Evolutionary conservation across 1,140 invertebrate genomes (phyloP), one percentile per base, ranked within the genome.

Genomic region (Cherax quadricarinatus): DNA sequence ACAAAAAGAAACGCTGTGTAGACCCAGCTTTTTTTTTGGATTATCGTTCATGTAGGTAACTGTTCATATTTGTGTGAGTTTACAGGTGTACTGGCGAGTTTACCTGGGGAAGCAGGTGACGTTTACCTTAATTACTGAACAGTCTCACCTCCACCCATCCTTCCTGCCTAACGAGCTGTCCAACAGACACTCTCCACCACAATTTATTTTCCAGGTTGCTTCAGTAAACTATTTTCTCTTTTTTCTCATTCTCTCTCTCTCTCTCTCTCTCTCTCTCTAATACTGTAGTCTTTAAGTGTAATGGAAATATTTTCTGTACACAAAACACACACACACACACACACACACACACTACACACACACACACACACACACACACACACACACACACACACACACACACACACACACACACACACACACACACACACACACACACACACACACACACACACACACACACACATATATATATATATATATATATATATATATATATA

Each of bases 401-500:
- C 21, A 78, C 66, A 51, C 66, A 87, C 14, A 41, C 30, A 41
- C 30, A 41, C 30, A 41, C 0, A 41, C 30, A 41, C 2, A 41
- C 30, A 41, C 0, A 41, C 30, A 41, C 30, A 41, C 30, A 41
- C 30, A 41, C 0, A 41, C 30, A 41, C 2, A 41, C 30, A 41
- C 0, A 41, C 30, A 66, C 30, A 82, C 53, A 62, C 75, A 70
- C 75, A 66, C 70, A 57, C 21, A 78, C 66, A 51, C 66, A 87
- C 14, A 87, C 51, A 87, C 70, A 87, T n/a, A 75, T 49, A 87
- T 49, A 87, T n/a, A 87, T 49, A 87, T 49, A 87, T 51, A 78
- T 24, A 88, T 53, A 88, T n/a, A 88, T 78, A 88, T 53, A 88
- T 78, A 88, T 24, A 70, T 66, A 86, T 30, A 66, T 62, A 62